These are phyloP conservation scores for Sebastes goodei DNA, from an alignment of 2,797 vertebrate species.

Conservation along the genomic window DNA sequence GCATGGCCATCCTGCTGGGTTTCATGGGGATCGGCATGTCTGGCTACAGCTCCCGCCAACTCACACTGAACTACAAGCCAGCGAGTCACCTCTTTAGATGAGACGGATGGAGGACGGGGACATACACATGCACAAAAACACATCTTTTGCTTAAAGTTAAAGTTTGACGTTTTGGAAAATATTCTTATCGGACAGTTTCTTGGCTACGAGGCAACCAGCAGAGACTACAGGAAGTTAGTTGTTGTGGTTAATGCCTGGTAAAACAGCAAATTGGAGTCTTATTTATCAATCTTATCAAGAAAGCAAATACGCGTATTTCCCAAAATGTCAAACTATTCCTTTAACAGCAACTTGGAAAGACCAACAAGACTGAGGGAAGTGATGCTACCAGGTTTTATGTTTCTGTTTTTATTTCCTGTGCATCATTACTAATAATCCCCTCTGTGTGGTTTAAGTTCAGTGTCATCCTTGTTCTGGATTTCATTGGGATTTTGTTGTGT, in stretches of 20 bases:
- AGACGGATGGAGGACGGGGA: slow-evolving; percentile 15
- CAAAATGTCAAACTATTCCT: slow-evolving; percentile 8
- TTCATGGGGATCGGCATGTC: slow-evolving; percentile 81
- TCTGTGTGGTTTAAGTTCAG: slow-evolving; percentile 40
- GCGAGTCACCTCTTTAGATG: slow-evolving; percentile 74
- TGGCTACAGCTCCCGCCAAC: slow-evolving; percentile 81
- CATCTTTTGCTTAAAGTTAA: background rate
- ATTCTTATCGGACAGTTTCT: background rate
- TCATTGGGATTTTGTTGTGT: slow-evolving; percentile 20
- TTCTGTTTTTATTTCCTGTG: slow-evolving; percentile 19
- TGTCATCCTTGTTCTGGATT: slow-evolving; percentile 19
- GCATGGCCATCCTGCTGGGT: slow-evolving; percentile 79
- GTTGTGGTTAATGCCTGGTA: background rate
- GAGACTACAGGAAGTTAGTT: background rate
- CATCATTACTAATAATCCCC: background rate
- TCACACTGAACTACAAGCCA: slow-evolving; percentile 80
- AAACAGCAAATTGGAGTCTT: background rate
- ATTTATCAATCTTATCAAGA: background rate
- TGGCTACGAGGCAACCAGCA: background rate
- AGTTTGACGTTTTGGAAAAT: background rate
- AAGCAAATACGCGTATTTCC: background rate
- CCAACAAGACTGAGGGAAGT: background rate
- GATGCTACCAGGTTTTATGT: background rate
- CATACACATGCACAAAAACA: background rate
- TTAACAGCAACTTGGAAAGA: background rate